Evolutionary conservation across 2,888 invertebrate genomes (phyloP), one percentile per base, ranked within the genome.

Genomic region (Atrina japonica): DNA sequence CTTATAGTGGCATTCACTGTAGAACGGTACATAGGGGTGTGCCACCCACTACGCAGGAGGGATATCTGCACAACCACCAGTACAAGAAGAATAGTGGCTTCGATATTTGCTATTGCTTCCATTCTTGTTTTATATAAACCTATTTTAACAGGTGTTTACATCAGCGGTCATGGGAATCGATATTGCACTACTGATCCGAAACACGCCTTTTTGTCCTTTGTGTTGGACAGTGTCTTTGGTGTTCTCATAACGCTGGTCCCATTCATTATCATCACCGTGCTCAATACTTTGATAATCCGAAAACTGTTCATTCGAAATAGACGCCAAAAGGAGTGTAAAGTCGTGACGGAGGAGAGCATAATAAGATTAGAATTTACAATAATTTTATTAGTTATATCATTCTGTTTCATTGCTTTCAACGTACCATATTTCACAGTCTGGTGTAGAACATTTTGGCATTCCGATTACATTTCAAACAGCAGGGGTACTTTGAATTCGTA

Each of bases 1-100:
- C 69, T 89, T 41, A 80, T 89, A 23, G 88, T 88, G 3, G 79
- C 85, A 5, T 89, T 88, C 69, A 88, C 88, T 0, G 80, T 86
- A 47, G 89, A 89, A 66, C 66, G 89, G 14, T 89, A 85, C 71
- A 85, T 89, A 40, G 89, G 87, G 1, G 86, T 89, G 1, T 88
- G 88, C 53, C 85, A 84, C 76, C 89, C 89, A 7, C 77, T 89
- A 27, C 77, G 77, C 40, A 75, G 88, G 18, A 66, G 84, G 23
- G 78, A 80, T 58, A 80, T 86, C 43, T 88, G 86, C 58, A 82
- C 83, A 9, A 63, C 70, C 11, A 72, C 76, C 1, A 78, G 79
- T n/a, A 84, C 87, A 0, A 67, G 73, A 21, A 77, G 78, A 50
- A 72, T 87, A 5, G 79, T 89, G 7, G 50, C 72, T 0, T 47